Conservation (phyloP, 1,140 invertebrate genomes). For the Monomorium pharaonis region DNA sequence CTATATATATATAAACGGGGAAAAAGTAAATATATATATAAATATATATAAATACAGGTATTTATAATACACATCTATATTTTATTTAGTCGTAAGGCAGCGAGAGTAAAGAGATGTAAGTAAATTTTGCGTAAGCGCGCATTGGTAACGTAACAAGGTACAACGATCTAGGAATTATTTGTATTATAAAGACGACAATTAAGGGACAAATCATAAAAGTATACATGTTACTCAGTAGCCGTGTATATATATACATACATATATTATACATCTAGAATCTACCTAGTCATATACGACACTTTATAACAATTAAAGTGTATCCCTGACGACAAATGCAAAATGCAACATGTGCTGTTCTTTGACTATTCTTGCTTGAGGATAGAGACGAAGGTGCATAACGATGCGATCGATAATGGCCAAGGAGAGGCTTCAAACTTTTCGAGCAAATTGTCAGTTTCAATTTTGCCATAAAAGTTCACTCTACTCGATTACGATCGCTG, state of each 20-base stretch:
- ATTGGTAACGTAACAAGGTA: slow-evolving; percentile 80
- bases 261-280: slow-evolving; percentile 62
- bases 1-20: slow-evolving; percentile 57
- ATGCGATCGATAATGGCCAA: neutral
- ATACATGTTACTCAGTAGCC: slow-evolving; percentile 74
- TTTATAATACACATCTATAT: slow-evolving; percentile 72
- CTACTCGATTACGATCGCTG: slow-evolving; percentile 16
- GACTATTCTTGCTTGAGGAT: slow-evolving; percentile 34
- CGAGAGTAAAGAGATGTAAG: slow-evolving; percentile 73
- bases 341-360: slow-evolving; percentile 47
- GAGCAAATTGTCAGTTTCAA: slow-evolving; percentile 38
- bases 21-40: slow-evolving; percentile 53
- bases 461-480: neutral
- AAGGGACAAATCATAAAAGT: slow-evolving; percentile 76
- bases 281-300: slow-evolving; percentile 73
- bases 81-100: slow-evolving; percentile 75
- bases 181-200: slow-evolving; percentile 78
- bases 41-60: slow-evolving; percentile 57
- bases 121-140: slow-evolving; percentile 73
- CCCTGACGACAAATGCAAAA: slow-evolving; percentile 48
- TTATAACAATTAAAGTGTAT: slow-evolving; percentile 64
- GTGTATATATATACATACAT: slow-evolving; percentile 48
- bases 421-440: slow-evolving; percentile 1
- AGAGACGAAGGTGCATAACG: neutral
- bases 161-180: slow-evolving; percentile 83